These are phyloP conservation scores for Tetrax tetrax DNA, from an alignment of 2,113 vertebrate genomes.

Conservation along the genomic window DNA sequence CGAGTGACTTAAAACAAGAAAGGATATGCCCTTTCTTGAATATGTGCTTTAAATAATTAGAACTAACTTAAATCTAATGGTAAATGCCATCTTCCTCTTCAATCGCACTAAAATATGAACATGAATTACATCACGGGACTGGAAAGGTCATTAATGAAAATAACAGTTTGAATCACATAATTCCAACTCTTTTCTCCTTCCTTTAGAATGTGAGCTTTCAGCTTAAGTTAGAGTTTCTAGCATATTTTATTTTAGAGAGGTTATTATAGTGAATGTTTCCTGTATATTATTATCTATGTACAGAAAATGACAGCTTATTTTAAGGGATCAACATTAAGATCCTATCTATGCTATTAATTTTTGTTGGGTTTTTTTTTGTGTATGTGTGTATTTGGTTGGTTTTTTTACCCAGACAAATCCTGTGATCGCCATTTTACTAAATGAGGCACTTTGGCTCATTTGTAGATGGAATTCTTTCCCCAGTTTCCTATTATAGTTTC, in stretches of 20 bases:
- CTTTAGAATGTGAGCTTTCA: background rate
- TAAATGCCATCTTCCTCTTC: background rate
- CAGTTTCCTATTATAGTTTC: background rate
- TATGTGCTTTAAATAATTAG: background rate
- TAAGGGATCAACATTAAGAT: background rate
- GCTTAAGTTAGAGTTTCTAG: background rate
- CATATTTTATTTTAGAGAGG: background rate
- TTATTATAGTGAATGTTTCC: background rate
- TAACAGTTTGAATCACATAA: background rate
- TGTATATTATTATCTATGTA: background rate
- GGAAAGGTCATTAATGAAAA: background rate
- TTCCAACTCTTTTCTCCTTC: background rate
- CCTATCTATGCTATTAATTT: background rate
- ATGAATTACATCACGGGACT: background rate
- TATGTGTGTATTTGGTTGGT: background rate
- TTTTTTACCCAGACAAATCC: background rate
- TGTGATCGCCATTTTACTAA: background rate
- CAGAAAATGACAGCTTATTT: background rate
- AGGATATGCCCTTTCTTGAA: background rate
- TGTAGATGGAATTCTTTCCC: background rate
- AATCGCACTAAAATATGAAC: background rate
- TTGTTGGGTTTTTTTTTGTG: background rate
- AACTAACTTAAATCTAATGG: background rate
- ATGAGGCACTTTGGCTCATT: background rate
- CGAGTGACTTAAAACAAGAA: background rate